Percentiles rank a stretch among this genome's conserved stretches.
These are phyloP conservation scores for Drosophila tani DNA, from an alignment of 1,140 invertebrate species.

Conservation along the genomic window DNA sequence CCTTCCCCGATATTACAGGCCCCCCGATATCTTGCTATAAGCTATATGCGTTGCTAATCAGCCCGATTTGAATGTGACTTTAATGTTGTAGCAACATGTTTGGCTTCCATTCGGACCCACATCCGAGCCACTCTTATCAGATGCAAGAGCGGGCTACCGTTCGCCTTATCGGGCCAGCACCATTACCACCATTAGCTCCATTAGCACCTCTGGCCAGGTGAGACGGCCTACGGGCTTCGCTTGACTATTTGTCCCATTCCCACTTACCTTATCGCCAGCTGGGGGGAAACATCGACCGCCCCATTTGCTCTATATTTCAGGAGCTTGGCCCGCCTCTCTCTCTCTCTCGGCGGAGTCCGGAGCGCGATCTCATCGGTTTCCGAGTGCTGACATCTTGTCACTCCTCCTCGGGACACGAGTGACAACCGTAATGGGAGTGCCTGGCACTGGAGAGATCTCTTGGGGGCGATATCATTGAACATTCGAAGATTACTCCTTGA, in stretches of 20 bases:
- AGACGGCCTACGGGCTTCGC: neutral
- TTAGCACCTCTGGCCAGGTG: constrained; percentile 18
- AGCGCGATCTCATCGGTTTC: constrained; percentile 2
- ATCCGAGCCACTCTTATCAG: constrained; percentile 23
- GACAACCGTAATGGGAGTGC: constrained; percentile 27
- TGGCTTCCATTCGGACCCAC: constrained; percentile 8
- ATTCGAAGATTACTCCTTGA: constrained; percentile 16
- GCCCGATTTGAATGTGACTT: constrained; percentile 36
- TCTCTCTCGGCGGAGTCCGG: neutral
- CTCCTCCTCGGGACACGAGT: neutral
- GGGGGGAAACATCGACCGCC: constrained; percentile 16
- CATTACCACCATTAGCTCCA: constrained; percentile 6
- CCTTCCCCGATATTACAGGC: constrained; percentile 6
- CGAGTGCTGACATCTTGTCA: constrained; percentile 37
- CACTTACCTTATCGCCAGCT: constrained; percentile 22
- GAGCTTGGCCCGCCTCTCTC: constrained; percentile 8
- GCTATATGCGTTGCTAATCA: constrained; percentile 27
- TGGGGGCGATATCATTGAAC: neutral
- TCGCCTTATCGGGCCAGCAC: constrained; percentile 29
- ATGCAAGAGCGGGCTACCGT: constrained; percentile 44
- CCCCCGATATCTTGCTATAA: constrained; percentile 22
- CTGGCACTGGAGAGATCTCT: constrained; percentile 14
- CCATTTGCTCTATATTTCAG: constrained; percentile 5
- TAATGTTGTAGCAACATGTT: constrained; percentile 40
- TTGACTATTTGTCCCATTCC: constrained; percentile 19